Evolutionary conservation across 2,888 invertebrate species (phyloP), one percentile per base, ranked within the genome.

Genomic region (Protonemura montana): DNA sequence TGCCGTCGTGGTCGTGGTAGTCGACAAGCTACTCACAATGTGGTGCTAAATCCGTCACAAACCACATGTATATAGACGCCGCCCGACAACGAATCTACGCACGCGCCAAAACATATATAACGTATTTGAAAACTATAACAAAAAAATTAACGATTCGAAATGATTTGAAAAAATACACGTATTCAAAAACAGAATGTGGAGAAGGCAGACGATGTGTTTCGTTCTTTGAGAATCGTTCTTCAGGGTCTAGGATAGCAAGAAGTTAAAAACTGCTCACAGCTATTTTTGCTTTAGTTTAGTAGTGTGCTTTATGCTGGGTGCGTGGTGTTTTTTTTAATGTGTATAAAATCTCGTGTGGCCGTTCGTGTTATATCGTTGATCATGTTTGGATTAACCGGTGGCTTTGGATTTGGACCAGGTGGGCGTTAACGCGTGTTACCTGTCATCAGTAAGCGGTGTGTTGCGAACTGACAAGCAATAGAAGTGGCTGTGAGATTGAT

Each of bases 41-140:
- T n/a, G n/a, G 84, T 59, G 84, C 84, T 84, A 84, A 76, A 76
- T 84, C 84, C 84, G 84, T 84, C 84, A 83, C 82, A 83, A 83
- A 76, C 84, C 84, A 84, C 84, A 84, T 84, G 82, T 21, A 83
- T 84, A 35, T 21, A 83, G n/a, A 83, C 82, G 82, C 41, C 41
- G 82, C 26, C 28, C 41, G 42, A 26, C 82, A 27, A 5, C 82
- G 35, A 35, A 76, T 28, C 59, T 59, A 83, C n/a, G 83, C 83
- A 35, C 83, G 25, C 26, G 76, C 84, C 13, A 42, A 5, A 7
- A 25, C 76, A 26, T 59, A 59, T 59, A 59, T 59, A 35, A 35
- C 35, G 35, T 35, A 35, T 13, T 59, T 59, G 1, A 13, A 59
- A 13, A 59, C 59, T 59, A 59, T 21, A 84, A 84, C 84, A 81